Percentiles rank a stretch among this genome's conserved stretches.
Conservation (phyloP, 2,797 vertebrate genomes). For the Anomalospiza imberbis region DNA sequence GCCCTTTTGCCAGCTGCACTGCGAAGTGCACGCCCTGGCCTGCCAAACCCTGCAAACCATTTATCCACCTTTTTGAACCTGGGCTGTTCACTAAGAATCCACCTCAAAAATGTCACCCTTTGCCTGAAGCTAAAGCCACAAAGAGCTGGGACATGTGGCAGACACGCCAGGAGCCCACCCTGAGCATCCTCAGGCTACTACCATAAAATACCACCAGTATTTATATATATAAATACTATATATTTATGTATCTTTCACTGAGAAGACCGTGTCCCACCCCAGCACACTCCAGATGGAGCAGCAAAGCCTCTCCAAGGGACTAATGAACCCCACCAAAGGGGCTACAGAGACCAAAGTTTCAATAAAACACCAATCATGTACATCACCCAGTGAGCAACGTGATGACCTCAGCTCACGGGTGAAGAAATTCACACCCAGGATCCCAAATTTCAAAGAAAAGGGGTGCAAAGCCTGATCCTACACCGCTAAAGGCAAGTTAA, state of each 20-base stretch:
- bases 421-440: background rate
- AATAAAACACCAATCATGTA: accelerated
- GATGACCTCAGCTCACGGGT: background rate
- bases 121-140: background rate
- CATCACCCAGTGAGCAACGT: accelerated
- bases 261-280: background rate
- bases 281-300: accelerated
- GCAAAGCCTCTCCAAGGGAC: background rate
- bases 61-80: background rate
- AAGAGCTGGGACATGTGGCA: background rate
- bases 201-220: background rate
- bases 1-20: background rate
- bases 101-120: background rate
- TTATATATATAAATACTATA: background rate
- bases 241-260: background rate
- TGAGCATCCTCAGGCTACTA: background rate
- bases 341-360: background rate
- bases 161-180: background rate
- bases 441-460: background rate
- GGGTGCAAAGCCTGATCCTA: background rate
- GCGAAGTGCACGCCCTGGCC: background rate
- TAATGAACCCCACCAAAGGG: accelerated
- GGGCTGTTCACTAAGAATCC: background rate
- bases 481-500: background rate
- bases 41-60: background rate